These are phyloP conservation scores for Lasioglossum oenotherae DNA, from an alignment of 2,888 invertebrate species.

Conservation along the genomic window DNA sequence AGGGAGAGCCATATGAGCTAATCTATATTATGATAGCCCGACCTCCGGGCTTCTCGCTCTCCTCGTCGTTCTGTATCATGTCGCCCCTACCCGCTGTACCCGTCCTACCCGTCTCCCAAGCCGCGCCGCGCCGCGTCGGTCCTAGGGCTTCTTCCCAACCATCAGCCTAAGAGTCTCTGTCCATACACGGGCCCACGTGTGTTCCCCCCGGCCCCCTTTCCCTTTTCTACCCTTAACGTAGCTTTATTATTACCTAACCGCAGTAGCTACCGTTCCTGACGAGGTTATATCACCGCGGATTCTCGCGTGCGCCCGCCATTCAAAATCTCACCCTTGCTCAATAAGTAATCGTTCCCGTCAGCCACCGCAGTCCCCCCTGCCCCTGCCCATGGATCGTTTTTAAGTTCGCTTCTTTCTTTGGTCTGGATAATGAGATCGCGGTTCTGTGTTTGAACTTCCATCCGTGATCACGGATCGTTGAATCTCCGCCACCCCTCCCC, in stretches of 20 bases:
- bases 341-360: constrained; percentile 46
- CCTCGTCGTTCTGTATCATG: constrained; percentile 18
- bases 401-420: constrained; percentile 20
- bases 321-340: constrained; percentile 51
- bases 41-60: constrained; percentile 70
- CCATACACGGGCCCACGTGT: constrained; percentile 19
- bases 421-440: constrained; percentile 36
- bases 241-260: constrained; percentile 73
- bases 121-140: background rate
- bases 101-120: background rate
- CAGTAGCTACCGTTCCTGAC: constrained; percentile 65
- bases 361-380: background rate
- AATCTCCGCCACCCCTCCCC: background rate
- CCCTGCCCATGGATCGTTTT: background rate
- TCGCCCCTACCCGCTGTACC: background rate
- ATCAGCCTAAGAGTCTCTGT: constrained; percentile 38
- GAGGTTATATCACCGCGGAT: constrained; percentile 67
- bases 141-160: background rate
- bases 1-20: constrained; percentile 83
- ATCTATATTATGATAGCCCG: constrained; percentile 84
- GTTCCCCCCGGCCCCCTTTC: constrained; percentile 9
- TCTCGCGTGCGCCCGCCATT: constrained; percentile 54
- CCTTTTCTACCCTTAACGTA: constrained; percentile 50
- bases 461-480: background rate
- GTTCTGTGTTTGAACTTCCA: constrained; percentile 22